Evolutionary conservation across 2,888 invertebrate species (phyloP).

Genomic region (Steinernema scapterisci): DNA sequence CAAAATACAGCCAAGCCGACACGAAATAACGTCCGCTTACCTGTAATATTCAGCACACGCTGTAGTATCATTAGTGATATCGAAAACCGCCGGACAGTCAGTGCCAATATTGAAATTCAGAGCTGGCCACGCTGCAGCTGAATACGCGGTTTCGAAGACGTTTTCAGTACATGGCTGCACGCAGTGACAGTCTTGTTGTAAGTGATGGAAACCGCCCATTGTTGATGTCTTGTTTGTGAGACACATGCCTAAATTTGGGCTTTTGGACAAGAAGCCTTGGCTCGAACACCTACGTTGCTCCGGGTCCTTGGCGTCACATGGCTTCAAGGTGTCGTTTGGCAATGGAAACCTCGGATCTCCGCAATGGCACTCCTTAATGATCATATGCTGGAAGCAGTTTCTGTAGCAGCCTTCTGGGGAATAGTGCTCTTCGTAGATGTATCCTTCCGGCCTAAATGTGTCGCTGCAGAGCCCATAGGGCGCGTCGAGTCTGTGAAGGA

Average conservation of each 20-base stretch:
- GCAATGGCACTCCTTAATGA: constrained; percentile 63
- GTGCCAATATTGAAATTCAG: constrained; percentile 64
- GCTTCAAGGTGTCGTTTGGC: constrained; percentile 49
- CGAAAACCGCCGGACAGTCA: constrained; percentile 60
- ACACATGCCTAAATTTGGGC: constrained; percentile 49
- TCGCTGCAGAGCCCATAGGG: constrained; percentile 67
- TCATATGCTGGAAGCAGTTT: constrained; percentile 66
- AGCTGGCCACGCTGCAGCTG: constrained; percentile 67
- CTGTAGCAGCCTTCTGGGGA: constrained; percentile 67
- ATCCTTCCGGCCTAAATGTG: constrained; percentile 61
- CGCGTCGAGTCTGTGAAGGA: constrained; percentile 60
- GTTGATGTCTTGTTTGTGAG: constrained; percentile 57
- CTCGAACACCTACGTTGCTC: constrained; percentile 47
- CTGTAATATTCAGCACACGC: constrained; percentile 65
- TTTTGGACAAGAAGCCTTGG: no score
- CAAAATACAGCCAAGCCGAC: no score
- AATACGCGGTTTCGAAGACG: constrained; percentile 67
- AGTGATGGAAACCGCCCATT: constrained; percentile 63
- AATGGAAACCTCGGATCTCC: constrained; percentile 67
- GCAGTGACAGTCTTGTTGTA: constrained; percentile 58
- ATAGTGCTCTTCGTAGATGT: constrained; percentile 67
- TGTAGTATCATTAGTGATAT: constrained; percentile 60
- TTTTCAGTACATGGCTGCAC: constrained; percentile 62
- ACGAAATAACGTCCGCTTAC: no score
- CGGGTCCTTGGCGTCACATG: constrained; percentile 57